Percentiles rank a stretch among this genome's conserved stretches.
phyloP scores from a whole-genome alignment of 1,140 invertebrate species.

The Platorchestia sp. region DNA sequence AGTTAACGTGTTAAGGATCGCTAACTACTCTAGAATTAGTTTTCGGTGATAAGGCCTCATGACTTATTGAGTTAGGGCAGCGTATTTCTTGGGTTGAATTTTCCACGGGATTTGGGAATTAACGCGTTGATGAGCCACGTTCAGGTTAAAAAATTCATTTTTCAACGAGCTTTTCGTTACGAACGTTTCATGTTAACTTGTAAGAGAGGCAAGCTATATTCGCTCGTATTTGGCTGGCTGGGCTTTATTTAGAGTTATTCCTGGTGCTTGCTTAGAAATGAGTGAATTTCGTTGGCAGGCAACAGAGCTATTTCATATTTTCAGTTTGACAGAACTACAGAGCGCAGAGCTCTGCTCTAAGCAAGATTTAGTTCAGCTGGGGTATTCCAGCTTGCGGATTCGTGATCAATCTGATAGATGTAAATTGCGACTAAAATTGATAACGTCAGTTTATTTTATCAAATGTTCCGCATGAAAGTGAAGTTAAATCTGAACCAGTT shows the following conservation, averaged over 20 bases:
- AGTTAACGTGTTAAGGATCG: not conserved
- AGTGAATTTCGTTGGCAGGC: not conserved
- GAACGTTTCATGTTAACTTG: not conserved
- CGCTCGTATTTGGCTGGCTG: not conserved
- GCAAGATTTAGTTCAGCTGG: not conserved
- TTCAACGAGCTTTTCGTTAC: not conserved
- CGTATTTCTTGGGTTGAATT: too few relatives aligned
- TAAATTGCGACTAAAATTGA: not conserved
- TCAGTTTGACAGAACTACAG: too few relatives aligned
- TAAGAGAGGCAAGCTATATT: not conserved
- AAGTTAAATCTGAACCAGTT: not conserved
- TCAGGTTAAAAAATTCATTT: not conserved
- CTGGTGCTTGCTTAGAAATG: not conserved
- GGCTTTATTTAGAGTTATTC: not conserved
- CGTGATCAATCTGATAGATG: not conserved
- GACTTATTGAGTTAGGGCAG: too few relatives aligned
- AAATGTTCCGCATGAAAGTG: not conserved
- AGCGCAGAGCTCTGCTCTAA: not conserved
- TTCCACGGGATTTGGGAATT: too few relatives aligned
- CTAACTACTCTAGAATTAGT: not conserved
- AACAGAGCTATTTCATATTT: not conserved
- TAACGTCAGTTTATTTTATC: not conserved
- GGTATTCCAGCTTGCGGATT: not conserved
- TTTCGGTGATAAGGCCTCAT: not conserved
- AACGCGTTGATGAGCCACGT: not conserved